Evolutionary conservation across 1,140 invertebrate species (phyloP), one percentile per base, ranked within the genome.

Genomic region (Dendrolimus punctatus): DNA sequence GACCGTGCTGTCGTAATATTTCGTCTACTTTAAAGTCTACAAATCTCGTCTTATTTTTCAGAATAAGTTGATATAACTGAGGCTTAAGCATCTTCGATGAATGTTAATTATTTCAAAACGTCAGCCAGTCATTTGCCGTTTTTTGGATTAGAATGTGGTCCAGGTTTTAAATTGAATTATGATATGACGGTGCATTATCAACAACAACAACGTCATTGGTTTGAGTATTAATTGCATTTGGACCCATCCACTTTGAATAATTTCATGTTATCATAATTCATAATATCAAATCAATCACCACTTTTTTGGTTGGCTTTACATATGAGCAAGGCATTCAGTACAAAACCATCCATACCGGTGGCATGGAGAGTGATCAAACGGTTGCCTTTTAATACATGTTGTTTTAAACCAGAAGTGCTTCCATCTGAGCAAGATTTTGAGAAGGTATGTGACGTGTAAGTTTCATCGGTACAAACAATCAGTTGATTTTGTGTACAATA

Each of bases 231-330:
- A n/a, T n/a, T n/a, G n/a, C n/a, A n/a, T 1, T 42, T 42, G 41
- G 41, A n/a, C 3, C 3, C n/a, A n/a, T 42, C 3, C n/a, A n/a
- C 1, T 7, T 42, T 42, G 41, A 42, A 42, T 42, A 42, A 42
- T 42, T n/a, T n/a, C n/a, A n/a, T n/a, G n/a, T n/a, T 42, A 42
- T 42, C 41, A 42, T 42, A 42, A 42, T 42, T 42, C 41, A 42
- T 42, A 8, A 2, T 42, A 8, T 42, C 41, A 42, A 2, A 2
- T 7, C 3, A 42, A 42, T 42, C 41, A 42, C 41, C 6, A 42
- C 41, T 42, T 42, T 42, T 42, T 42, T 42, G 41, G 41, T 42
- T 42, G 41, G 41, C 23, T 42, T 42, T 42, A 42, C 2, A 42
- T 3, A 42, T 42, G 23, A 23, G 23, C 23, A 42, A 42, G 41